Base-by-base conservation (phyloP, 2,888 invertebrate genomes). In the Stegophylla sp. region DNA sequence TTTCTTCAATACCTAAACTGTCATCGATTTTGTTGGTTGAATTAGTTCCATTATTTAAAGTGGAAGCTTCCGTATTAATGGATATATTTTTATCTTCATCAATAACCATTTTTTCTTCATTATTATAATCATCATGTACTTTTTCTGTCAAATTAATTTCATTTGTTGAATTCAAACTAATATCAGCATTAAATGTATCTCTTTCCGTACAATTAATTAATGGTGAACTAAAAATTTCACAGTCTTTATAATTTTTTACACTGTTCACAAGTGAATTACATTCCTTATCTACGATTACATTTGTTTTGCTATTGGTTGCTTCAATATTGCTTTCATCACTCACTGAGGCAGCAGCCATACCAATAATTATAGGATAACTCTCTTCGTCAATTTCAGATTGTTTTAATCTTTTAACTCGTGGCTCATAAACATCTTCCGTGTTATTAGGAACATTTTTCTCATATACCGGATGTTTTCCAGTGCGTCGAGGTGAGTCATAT, bases 391-490 rank as follows among this genome's bases (percentile, higher is more conserved):
- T 63, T 48, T 48, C 15, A 4, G 15, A 15, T 15, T 28, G 20
- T 51, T 75, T 75, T 0, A 53, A 53, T 75, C 10, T 75, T 13
- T 75, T 75, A 43, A 43, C n/a, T 34, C 7, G 41, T 41, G 75
- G 75, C n/a, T 26, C 41, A 53, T 43, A 53, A 15, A 23, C 53
- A 75, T 12, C 17, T n/a, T 75, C 3, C 12, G 41, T 51, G 1
- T 13, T 64, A 13, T n/a, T 10, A n/a, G 41, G 23, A 41, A 41
- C 53, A 13, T 51, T 75, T 66, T 64, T 66, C 13, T 75, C 75
- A 41, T 66, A 75, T 0, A 66, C 53, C 7, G 64, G 64, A 26
- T 75, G 41, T 0, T 20, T 53, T 75, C 75, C 53, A 66, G 17
- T 66, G n/a, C 26, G 3, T 53, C n/a, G 0, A 53, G 9, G n/a